Percentiles rank a stretch among this genome's conserved stretches.
phyloP scores from a whole-genome alignment of 2,797 vertebrate genomes.

The Pristis pectinata region DNA sequence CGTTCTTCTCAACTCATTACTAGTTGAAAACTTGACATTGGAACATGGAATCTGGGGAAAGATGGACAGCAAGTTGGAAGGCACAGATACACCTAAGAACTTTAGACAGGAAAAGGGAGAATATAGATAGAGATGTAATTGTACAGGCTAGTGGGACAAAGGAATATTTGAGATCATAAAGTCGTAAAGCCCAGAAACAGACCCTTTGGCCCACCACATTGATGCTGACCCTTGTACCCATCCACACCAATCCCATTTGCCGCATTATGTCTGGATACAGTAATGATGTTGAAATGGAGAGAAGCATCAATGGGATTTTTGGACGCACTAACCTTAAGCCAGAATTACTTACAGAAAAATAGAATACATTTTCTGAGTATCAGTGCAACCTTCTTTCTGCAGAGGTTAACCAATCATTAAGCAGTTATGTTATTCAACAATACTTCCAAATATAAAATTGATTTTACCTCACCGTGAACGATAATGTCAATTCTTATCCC shows the following conservation, averaged over 20 bases:
- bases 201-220: no score
- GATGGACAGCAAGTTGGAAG: neutral
- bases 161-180: neutral
- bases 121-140: neutral
- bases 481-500: conserved; percentile 84
- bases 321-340: neutral
- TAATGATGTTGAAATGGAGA: neutral
- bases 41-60: no score
- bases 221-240: no score
- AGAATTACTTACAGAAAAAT: neutral
- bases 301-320: neutral
- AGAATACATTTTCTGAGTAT: neutral
- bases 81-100: no score
- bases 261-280: no score
- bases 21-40: no score
- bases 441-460: neutral
- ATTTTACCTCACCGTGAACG: conserved; percentile 76
- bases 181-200: no score
- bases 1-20: no score
- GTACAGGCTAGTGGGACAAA: neutral
- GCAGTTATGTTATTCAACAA: neutral
- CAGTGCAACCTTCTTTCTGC: neutral
- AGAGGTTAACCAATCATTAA: neutral
- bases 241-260: no score
- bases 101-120: neutral